These are phyloP conservation scores for Polypterus bichir DNA, from an alignment of 2,113 vertebrate genomes.

Conservation along the genomic window DNA sequence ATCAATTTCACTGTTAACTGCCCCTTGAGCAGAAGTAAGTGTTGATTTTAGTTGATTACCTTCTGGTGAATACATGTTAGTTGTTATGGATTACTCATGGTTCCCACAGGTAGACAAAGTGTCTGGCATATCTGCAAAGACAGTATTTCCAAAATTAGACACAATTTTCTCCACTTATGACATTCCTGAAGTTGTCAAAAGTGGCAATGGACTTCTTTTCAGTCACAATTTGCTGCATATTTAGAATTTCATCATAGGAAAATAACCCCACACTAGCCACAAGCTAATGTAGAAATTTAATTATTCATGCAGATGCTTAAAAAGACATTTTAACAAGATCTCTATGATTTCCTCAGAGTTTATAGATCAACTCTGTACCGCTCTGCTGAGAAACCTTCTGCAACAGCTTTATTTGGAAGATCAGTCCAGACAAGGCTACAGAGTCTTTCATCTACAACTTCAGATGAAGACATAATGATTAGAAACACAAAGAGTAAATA, in stretches of 20 bases:
- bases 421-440: neutral
- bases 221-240: slow-evolving; percentile 15
- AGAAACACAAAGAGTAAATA: neutral
- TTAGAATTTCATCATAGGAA: neutral
- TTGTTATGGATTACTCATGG: neutral
- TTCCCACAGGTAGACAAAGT: neutral
- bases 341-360: too few species aligned
- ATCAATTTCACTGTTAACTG: neutral
- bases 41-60: neutral
- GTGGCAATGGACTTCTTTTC: slow-evolving; percentile 18
- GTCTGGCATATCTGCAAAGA: neutral
- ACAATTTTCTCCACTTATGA: neutral
- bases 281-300: neutral
- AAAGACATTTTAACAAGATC: slow-evolving; percentile 2
- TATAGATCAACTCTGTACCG: neutral
- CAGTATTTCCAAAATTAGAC: neutral
- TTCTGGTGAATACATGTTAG: neutral
- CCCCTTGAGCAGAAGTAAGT: neutral
- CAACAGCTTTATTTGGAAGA: neutral
- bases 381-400: neutral
- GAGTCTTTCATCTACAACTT: too few species aligned
- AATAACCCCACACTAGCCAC: neutral
- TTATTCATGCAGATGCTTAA: neutral
- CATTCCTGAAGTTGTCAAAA: neutral
- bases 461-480: neutral